Base-by-base conservation (phyloP, 2,113 vertebrate species). In the Corythornis madagascariensis region DNA sequence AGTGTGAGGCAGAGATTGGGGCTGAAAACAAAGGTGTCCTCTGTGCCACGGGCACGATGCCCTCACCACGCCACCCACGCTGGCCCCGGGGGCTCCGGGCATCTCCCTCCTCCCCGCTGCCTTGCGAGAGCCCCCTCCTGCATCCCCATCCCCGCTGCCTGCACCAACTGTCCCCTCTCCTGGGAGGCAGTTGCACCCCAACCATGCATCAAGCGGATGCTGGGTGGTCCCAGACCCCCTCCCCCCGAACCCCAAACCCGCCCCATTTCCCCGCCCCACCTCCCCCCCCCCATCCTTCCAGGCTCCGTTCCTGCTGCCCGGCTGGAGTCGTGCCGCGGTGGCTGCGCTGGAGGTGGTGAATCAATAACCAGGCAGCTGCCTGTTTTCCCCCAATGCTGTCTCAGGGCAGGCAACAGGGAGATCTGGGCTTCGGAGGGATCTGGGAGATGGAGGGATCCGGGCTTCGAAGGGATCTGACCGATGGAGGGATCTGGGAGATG, bases 291-390 rank as follows among this genome's bases (percentile, higher is more conserved):
- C 56, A 9, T 40, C 47, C 60, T 65, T 25, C 22, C 17, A 24
- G 45, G 73, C 78, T 90, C 43, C 29, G 13, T 66, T 85, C 52
- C 55, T 40, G 31, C 38, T 14, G 16, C 29, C 29, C 20, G 14
- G 40, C n/a, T 9, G 13, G 43, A 89, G 82, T 76, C 13, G 72
- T 15, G 69, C 48, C 52, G 71, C 38, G 71, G 78, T 10, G 14
- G 69, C n/a, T 47, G 53, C 59, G 55, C 21, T 45, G 71, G 89
- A 72, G 42, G 40, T 52, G 75, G 86, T 69, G 83, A 94, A 95
- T 92, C 88, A 94, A 90, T 79, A 90, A 93, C 81, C 92, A 86
- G 73, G 90, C 60, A 61, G 71, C 93, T 83, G 83, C 71, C 53
- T 82, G 75, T 73, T 55, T 85, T 56, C 93, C 72, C 90, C 67